Evolutionary conservation across 2,888 invertebrate species (phyloP).

Genomic region (Eretmocerus hayati): DNA sequence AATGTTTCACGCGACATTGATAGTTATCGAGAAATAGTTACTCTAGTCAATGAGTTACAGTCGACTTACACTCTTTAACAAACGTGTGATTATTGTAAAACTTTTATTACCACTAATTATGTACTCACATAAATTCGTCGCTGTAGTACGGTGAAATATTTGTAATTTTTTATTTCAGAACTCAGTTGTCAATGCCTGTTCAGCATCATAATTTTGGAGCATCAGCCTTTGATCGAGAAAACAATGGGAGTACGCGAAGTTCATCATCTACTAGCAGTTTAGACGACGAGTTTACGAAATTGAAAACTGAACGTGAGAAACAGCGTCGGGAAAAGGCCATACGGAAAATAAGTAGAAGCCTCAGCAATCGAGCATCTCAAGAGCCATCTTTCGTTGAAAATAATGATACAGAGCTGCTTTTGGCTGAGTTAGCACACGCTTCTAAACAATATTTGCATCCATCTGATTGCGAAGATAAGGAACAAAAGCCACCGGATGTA

Average conservation of each 20-base stretch:
- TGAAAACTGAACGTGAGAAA: slow-evolving; percentile 63
- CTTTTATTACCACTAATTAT: background rate
- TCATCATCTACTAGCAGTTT: slow-evolving; percentile 28
- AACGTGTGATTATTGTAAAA: no score
- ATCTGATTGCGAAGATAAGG: background rate
- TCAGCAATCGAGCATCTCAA: slow-evolving; percentile 38
- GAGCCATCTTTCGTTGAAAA: slow-evolving; percentile 11
- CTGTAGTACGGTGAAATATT: background rate
- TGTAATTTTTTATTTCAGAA: slow-evolving; percentile 24
- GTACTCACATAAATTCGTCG: background rate
- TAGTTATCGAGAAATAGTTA: no score
- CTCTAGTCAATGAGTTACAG: no score
- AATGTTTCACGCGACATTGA: no score
- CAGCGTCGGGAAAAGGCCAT: slow-evolving; percentile 59
- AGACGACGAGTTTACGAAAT: slow-evolving; percentile 64
- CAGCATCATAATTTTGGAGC: slow-evolving; percentile 27
- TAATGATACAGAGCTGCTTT: background rate
- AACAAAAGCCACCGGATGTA: no score
- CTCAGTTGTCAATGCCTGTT: slow-evolving; percentile 31
- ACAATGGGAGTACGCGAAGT: slow-evolving; percentile 27
- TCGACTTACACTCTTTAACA: no score
- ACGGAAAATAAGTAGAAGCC: slow-evolving; percentile 55
- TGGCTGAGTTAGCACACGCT: background rate
- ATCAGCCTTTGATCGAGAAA: slow-evolving; percentile 24
- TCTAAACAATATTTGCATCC: background rate